Conservation (phyloP, 2,888 invertebrate species). For the Portevinia maculata region DNA sequence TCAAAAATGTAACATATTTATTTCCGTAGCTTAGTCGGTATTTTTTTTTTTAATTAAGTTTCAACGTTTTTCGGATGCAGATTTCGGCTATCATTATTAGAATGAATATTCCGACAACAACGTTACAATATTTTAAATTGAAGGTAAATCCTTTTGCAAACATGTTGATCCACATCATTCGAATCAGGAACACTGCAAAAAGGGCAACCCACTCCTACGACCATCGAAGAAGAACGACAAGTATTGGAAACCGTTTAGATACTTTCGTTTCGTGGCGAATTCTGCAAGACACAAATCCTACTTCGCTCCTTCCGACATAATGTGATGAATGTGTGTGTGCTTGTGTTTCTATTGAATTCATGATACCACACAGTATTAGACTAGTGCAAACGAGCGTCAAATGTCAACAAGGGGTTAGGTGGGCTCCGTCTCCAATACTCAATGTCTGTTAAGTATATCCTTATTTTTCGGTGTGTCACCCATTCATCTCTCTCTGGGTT, state of each 20-base stretch:
- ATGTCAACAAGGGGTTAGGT: constrained; percentile 67
- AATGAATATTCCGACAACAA: constrained; percentile 36
- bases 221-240: constrained; percentile 16
- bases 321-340: constrained; percentile 2
- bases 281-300: constrained; percentile 67
- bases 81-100: neutral
- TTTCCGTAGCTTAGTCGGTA: constrained; percentile 4
- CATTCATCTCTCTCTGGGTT: constrained; percentile 67
- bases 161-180: constrained; percentile 69
- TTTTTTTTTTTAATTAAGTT: too few relatives aligned
- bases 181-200: constrained; percentile 12
- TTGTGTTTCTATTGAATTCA: constrained; percentile 31
- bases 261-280: constrained; percentile 70
- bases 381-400: constrained; percentile 63
- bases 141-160: constrained; percentile 67
- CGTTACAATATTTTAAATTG: constrained; percentile 59
- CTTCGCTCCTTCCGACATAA: constrained; percentile 51
- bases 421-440: constrained; percentile 12
- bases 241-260: constrained; percentile 70
- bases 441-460: constrained; percentile 64
- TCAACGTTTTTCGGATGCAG: neutral
- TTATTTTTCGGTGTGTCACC: constrained; percentile 73
- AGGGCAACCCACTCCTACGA: constrained; percentile 11
- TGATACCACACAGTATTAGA: constrained; percentile 52
- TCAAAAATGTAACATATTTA: constrained; percentile 40